Evolutionary conservation across 37 sponge, comb jelly and placozoan species (phyloP).

Genomic region (Chondrilla cf. caribensis): DNA sequence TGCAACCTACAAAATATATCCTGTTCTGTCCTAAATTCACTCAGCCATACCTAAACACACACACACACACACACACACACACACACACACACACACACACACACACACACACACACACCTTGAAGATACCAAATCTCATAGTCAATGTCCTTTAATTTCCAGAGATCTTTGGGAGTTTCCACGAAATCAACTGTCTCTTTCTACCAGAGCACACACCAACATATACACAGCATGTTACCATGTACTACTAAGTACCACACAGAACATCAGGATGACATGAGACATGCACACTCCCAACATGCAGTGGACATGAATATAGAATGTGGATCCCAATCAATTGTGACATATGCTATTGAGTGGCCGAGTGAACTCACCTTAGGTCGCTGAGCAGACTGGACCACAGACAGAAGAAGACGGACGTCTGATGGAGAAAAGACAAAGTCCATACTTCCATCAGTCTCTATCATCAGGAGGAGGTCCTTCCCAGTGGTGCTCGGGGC

Average conservation of each 20-base stretch:
- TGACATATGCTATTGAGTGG: too few relatives aligned
- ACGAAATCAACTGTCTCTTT: not conserved
- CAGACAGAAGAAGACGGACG: slow-evolving; percentile 54
- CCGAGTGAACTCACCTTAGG: slow-evolving; percentile 20
- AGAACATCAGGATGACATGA: too few relatives aligned
- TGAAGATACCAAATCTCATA: not conserved
- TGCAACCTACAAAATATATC: too few relatives aligned
- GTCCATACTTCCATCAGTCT: not conserved
- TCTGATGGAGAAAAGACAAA: slow-evolving; percentile 58
- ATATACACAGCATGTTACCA: too few relatives aligned
- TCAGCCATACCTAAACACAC: too few relatives aligned
- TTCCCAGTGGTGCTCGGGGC: slow-evolving; percentile 11
- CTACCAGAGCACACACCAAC: not conserved
- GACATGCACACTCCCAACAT: too few relatives aligned
- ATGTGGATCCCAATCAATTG: too few relatives aligned
- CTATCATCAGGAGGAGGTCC: not conserved
- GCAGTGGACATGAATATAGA: too few relatives aligned
- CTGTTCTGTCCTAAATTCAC: too few relatives aligned
- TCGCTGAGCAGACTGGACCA: slow-evolving; percentile 30
- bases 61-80: too few relatives aligned
- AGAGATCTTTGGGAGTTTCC: not conserved
- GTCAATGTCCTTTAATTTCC: not conserved
- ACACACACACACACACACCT: not conserved
- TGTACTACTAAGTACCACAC: too few relatives aligned
- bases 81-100: too few relatives aligned